Conservation (phyloP, 1,140 invertebrate genomes). For the Polypedilum pembai region DNA sequence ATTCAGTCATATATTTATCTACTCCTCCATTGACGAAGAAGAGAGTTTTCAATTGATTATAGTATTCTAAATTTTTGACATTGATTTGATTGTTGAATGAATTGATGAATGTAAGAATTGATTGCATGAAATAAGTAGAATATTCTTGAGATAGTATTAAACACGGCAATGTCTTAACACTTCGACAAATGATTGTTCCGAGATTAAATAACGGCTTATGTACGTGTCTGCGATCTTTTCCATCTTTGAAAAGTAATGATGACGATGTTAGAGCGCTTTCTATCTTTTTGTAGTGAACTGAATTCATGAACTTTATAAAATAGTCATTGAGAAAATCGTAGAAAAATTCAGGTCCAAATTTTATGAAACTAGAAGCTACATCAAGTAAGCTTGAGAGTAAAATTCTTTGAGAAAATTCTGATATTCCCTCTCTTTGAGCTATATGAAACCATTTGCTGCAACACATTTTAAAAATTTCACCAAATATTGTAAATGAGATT, state of each 20-base stretch:
- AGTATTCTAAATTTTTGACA: conserved; percentile 22
- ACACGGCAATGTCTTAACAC: conserved; percentile 37
- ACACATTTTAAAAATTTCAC: conserved; percentile 32
- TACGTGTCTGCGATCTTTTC: conserved; percentile 36
- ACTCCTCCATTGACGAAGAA: conserved; percentile 36
- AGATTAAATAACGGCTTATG: conserved; percentile 39
- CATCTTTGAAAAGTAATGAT: conserved; percentile 37
- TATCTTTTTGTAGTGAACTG: not conserved
- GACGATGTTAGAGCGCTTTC: not conserved
- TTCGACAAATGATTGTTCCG: conserved; percentile 35
- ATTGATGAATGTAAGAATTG: conserved; percentile 36
- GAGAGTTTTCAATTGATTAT: conserved; percentile 34
- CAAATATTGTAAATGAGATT: not conserved
- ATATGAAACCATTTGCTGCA: conserved; percentile 40
- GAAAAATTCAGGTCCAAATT: not conserved
- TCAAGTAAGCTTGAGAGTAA: not conserved
- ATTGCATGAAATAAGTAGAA: conserved; percentile 38
- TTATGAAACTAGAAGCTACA: not conserved
- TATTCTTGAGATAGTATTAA: conserved; percentile 39
- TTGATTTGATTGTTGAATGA: conserved; percentile 32
- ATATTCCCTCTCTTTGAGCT: conserved; percentile 33
- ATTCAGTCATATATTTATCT: conserved; percentile 34
- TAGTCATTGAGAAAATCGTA: conserved; percentile 13
- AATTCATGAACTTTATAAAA: conserved; percentile 32
- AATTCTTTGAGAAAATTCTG: conserved; percentile 33